phyloP scores from a whole-genome alignment of 2,888 invertebrate species.

The Eustalomyia histrio region DNA sequence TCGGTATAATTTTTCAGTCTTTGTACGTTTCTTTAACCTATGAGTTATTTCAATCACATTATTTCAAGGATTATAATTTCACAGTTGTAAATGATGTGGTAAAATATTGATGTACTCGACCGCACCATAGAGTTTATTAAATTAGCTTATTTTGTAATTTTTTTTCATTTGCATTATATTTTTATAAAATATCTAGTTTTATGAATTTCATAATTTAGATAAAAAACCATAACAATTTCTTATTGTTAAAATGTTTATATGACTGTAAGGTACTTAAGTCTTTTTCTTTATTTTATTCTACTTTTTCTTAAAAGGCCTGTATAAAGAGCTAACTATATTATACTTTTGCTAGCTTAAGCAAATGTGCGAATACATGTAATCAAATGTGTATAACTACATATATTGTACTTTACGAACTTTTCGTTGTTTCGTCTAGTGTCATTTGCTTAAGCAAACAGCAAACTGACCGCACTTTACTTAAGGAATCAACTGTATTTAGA shows the following conservation, averaged over 20 bases:
- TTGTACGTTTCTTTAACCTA: not conserved
- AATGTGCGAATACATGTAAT: no score
- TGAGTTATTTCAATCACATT: conserved; percentile 52
- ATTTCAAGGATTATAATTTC: conserved; percentile 40
- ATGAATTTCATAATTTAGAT: conserved; percentile 14
- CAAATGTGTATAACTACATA: no score
- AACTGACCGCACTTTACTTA: no score
- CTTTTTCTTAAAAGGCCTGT: conserved; percentile 19
- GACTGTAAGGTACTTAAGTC: conserved; percentile 29
- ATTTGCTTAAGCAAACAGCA: no score
- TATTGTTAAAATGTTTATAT: conserved; percentile 21
- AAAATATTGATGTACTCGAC: conserved; percentile 48
- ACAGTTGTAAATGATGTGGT: conserved; percentile 18
- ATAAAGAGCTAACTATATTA: no score
- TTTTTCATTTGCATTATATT: conserved; percentile 38
- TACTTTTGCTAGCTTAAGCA: no score
- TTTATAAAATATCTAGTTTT: not conserved
- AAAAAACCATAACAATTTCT: conserved; percentile 3
- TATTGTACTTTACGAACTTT: no score
- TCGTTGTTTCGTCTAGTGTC: no score
- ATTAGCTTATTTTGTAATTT: conserved; percentile 45
- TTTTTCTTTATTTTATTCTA: conserved; percentile 17
- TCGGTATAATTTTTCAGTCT: not conserved
- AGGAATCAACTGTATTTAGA: no score
- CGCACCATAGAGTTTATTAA: conserved; percentile 25